Conservation (phyloP, 2,888 invertebrate species). For the Stenichneumon culpator region DNA sequence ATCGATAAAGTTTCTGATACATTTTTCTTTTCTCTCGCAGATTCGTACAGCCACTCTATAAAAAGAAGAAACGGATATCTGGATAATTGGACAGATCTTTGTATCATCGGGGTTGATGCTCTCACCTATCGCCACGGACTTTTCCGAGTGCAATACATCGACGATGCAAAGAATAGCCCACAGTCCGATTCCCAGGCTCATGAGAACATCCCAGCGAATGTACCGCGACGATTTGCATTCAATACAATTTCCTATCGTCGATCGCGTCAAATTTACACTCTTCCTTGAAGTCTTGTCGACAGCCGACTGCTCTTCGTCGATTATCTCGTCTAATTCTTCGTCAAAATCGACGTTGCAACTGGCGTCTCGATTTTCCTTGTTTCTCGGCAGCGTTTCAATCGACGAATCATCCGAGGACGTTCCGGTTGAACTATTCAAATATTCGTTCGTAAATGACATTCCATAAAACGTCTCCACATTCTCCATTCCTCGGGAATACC, state of each 20-base stretch:
- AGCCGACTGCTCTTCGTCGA: not conserved
- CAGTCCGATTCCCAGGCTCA: constrained; percentile 74
- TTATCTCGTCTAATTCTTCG: constrained; percentile 31
- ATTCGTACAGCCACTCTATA: constrained; percentile 64
- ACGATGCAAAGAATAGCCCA: constrained; percentile 75
- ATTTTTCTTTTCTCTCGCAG: constrained; percentile 52
- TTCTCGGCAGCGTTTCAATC: constrained; percentile 43
- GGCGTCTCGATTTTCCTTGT: constrained; percentile 55
- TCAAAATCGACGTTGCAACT: constrained; percentile 62
- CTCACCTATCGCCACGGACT: constrained; percentile 61
- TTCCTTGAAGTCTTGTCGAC: constrained; percentile 24
- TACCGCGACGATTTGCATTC: constrained; percentile 64
- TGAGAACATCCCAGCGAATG: constrained; percentile 74
- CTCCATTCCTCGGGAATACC: constrained; percentile 40
- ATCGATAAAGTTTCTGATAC: constrained; percentile 36
- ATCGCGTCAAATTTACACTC: not conserved
- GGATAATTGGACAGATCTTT: not conserved
- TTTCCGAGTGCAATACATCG: constrained; percentile 65
- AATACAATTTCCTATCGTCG: not conserved
- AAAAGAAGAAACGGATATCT: not conserved
- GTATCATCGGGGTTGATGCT: not conserved
- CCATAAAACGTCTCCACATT: constrained; percentile 56
- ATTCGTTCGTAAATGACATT: constrained; percentile 82
- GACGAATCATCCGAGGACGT: constrained; percentile 50
- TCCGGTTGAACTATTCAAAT: constrained; percentile 84